Percentiles rank a stretch among this genome's conserved stretches.
Evolutionary conservation across 2,797 vertebrate species (phyloP).

Genomic region (Melanotaenia parkinsoni): DNA sequence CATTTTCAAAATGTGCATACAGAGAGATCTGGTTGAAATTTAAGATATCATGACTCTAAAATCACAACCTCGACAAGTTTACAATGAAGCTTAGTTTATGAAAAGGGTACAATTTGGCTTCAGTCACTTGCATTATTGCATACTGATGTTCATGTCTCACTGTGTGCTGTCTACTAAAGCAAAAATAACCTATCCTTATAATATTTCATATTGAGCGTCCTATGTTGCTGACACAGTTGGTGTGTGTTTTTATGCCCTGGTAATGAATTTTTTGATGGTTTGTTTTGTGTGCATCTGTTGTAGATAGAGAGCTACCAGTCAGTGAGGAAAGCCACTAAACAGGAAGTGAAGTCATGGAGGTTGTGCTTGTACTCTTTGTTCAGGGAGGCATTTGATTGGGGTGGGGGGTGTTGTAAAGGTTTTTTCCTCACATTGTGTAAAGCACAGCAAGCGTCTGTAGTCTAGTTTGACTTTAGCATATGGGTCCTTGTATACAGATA

Average conservation of each 20-base stretch:
- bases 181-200: background rate
- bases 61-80: background rate
- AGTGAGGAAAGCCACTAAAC: constrained; percentile 36
- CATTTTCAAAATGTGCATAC: constrained; percentile 12
- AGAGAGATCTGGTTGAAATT: background rate
- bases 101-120: background rate
- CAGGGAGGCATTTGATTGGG: constrained; percentile 69
- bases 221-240: constrained; percentile 1
- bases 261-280: background rate
- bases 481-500: background rate
- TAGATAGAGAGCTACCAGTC: constrained; percentile 35
- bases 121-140: background rate
- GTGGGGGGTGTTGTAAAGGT: constrained; percentile 58
- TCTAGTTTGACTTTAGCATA: constrained; percentile 16
- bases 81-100: background rate
- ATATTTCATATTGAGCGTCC: background rate
- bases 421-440: constrained; percentile 74
- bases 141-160: background rate
- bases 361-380: constrained; percentile 58
- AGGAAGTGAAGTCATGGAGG: constrained; percentile 78
- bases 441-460: constrained; percentile 30
- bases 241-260: constrained; percentile 5
- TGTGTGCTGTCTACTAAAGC: background rate
- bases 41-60: background rate
- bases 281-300: constrained; percentile 22